Base-by-base conservation (phyloP, 2,888 invertebrate genomes). In the Diabrotica balteata region DNA sequence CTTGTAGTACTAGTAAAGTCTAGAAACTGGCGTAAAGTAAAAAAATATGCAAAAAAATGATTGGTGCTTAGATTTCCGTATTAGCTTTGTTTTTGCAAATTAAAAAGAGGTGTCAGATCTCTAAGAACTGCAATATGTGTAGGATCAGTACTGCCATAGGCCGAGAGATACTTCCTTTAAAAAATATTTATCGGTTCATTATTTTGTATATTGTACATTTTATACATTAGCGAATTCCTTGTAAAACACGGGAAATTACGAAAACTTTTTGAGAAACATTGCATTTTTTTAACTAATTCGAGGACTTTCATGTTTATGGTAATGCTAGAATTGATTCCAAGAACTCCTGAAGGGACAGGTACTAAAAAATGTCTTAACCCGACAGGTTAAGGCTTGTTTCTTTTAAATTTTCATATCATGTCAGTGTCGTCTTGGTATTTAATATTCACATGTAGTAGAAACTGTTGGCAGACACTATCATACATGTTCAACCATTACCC, bases 101-200 rank as follows among this genome's bases (percentile, higher is more conserved):
- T 10, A 61, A 32, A 32, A 32, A 62, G 52, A 62, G 63, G 69
- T 58, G 75, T 78, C 75, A n/a, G 76, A 78, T 78, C 75, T 77
- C 75, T 67, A 57, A 69, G 63, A 71, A 73, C 71, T 76, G 78
- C 78, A 79, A 79, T 79, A 77, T 69, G 57, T 52, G 63, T 64
- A 54, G 52, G 70, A 70, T 76, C 73, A 78, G 78, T 78, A 80
- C 80, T 80, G 80, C 80, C 80, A 78, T 77, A 70, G 72, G 74
- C 73, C 72, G 68, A 72, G 68, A 70, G 69, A 68, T 68, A 71
- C 71, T 73, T 71, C 68, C 66, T 65, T 70, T 63, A 66, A 63
- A 59, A 17, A 59, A 57, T 57, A 59, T 67, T 63, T 51, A 65
- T 69, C 68, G 69, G 69, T 64, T 67, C 50, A 53, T 46, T 53